These are phyloP conservation scores for Cebidichthys violaceus DNA, from an alignment of 2,113 vertebrate genomes.

Conservation along the genomic window DNA sequence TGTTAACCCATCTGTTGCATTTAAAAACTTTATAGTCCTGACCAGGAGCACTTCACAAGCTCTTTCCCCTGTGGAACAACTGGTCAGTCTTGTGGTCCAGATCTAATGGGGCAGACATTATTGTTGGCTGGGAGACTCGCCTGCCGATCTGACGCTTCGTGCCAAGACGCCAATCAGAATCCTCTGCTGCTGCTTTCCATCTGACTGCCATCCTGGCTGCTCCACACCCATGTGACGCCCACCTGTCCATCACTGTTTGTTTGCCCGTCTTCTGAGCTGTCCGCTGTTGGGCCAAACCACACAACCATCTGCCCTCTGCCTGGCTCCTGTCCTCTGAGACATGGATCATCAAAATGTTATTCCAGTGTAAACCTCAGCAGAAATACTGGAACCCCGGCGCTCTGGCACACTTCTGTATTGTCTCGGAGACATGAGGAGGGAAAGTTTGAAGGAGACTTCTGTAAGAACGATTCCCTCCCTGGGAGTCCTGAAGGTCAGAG, in stretches of 20 bases:
- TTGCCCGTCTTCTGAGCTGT: slow-evolving; percentile 58
- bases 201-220: slow-evolving; percentile 58
- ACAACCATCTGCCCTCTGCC: slow-evolving; percentile 71
- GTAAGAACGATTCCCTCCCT: slow-evolving; percentile 37
- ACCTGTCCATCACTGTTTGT: slow-evolving; percentile 76
- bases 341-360: slow-evolving; percentile 63
- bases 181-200: slow-evolving; percentile 57
- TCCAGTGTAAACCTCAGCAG: slow-evolving; percentile 65
- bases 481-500: slow-evolving; percentile 64
- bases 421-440: slow-evolving; percentile 44
- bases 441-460: slow-evolving; percentile 32
- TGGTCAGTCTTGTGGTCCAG: slow-evolving; percentile 63
- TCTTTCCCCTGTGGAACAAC: slow-evolving; percentile 52
- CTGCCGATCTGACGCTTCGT: slow-evolving; percentile 13
- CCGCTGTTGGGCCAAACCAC: slow-evolving; percentile 63
- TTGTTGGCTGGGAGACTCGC: slow-evolving; percentile 57
- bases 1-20: slow-evolving; percentile 52
- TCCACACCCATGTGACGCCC: slow-evolving; percentile 51
- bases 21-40: slow-evolving; percentile 58
- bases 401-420: slow-evolving; percentile 70
- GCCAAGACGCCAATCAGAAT: slow-evolving; percentile 71
- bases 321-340: slow-evolving; percentile 61
- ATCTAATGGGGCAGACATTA: slow-evolving; percentile 73
- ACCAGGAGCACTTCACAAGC: slow-evolving; percentile 44
- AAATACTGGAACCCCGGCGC: slow-evolving; percentile 52